Base-by-base conservation (phyloP, 2,797 vertebrate species). In the Myotis planiceps region DNA sequence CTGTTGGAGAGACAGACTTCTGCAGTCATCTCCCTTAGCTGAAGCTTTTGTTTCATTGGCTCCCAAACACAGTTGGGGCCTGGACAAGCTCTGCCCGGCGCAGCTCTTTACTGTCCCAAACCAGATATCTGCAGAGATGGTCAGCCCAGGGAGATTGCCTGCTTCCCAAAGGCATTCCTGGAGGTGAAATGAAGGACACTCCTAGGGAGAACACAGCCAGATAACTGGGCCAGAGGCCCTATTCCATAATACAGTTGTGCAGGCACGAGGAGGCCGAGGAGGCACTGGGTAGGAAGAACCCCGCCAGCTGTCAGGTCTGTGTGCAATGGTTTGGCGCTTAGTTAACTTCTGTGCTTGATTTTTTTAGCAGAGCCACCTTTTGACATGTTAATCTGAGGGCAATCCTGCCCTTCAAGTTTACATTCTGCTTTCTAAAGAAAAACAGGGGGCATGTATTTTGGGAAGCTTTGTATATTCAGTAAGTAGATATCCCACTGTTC, bases 361-460 rank as follows among this genome's bases (percentile, higher is more conserved):
- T 21, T 88, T 60, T 68, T 42, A 76, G 32, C 58, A 60, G 60
- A 88, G 12, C n/a, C 8, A 0, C 39, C 6, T 85, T 82, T 69
- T 78, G 37, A 86, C 80, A 76, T 92, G 58, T 71, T 93, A 74
- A 75, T 60, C 32, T 6, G 45, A 72, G 75, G 92, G 72, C 63
- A 86, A 9, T 71, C 78, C 94, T 93, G 82, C 87, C 72, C 29
- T 95, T 83, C 93, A 74, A 39, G 76, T 49, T 32, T 34, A 39
- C 39, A 18, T 90, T 92, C 86, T 75, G 55, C 96, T 96, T 93
- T 93, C 84, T 91, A 82, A 66, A 95, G 83, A 86, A 92, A 89
- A 93, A 80, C 75, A 29, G 27, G 39, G 34, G 63, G 23, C 53
- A 95, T 68, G 80, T 88, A 91, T 96, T 97, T 97, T 86, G 80